Evolutionary conservation across 2,888 invertebrate genomes (phyloP).

Genomic region (Rotaria sp.): DNA sequence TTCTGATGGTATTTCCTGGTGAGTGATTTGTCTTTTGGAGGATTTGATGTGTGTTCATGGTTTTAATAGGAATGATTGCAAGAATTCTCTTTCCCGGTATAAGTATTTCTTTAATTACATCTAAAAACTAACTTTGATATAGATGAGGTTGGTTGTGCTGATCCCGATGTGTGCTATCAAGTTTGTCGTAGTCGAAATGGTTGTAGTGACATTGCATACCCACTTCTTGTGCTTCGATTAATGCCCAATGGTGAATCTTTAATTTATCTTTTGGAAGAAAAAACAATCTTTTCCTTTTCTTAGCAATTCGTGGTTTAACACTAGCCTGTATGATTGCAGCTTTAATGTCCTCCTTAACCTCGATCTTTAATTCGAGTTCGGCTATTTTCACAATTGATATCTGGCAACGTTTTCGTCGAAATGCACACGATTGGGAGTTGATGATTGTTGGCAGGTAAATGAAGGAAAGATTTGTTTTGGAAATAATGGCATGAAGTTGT

Average conservation of each 20-base stretch:
- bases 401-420: slow-evolving; percentile 53
- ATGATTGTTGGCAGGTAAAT: slow-evolving; percentile 56
- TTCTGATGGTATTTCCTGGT: slow-evolving; percentile 54
- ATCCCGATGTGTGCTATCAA: slow-evolving; percentile 52
- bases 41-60: neutral
- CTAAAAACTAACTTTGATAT: too few relatives aligned
- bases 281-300: too few relatives aligned
- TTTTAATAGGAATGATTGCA: slow-evolving; percentile 57
- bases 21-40: slow-evolving; percentile 41
- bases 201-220: slow-evolving; percentile 59
- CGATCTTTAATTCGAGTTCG: slow-evolving; percentile 58
- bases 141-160: slow-evolving; percentile 57
- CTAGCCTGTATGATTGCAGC: slow-evolving; percentile 59
- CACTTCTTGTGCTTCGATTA: slow-evolving; percentile 55
- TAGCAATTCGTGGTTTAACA: slow-evolving; percentile 55
- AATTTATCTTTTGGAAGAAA: too few relatives aligned
- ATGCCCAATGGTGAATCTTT: slow-evolving; percentile 54
- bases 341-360: slow-evolving; percentile 58
- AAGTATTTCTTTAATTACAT: too few relatives aligned
- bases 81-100: slow-evolving; percentile 57
- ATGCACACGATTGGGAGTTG: slow-evolving; percentile 55
- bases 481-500: neutral
- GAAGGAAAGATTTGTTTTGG: slow-evolving; percentile 45
- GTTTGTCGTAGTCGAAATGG: slow-evolving; percentile 55
- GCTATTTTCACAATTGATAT: slow-evolving; percentile 59